phyloP scores from a whole-genome alignment of 2,113 vertebrate genomes.

The Bubo bubo region DNA sequence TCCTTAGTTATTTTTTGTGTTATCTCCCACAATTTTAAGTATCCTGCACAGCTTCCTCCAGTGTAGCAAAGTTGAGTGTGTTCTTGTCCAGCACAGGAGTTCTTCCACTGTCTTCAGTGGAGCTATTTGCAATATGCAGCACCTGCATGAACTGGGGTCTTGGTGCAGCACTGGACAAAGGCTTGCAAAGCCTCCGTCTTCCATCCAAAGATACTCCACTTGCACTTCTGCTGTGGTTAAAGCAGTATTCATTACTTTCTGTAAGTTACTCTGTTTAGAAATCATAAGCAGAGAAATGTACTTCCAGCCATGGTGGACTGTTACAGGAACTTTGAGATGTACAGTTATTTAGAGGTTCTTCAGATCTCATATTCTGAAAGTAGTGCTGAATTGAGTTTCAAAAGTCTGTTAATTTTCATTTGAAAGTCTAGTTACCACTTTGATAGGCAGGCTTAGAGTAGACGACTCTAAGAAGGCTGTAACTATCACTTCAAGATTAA shows the following conservation, averaged over 20 bases:
- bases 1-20: not conserved
- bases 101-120: not conserved
- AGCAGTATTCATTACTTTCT: not conserved
- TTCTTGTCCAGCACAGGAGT: not conserved
- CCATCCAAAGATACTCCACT: not conserved
- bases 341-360: not conserved
- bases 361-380: not conserved
- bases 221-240: not conserved
- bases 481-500: constrained; percentile 24
- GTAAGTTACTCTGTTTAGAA: not conserved
- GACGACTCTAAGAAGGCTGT: not conserved
- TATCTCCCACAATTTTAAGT: not conserved
- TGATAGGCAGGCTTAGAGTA: not conserved
- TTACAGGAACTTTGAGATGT: not conserved
- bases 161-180: not conserved
- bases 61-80: not conserved
- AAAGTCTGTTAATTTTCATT: not conserved
- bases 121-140: not conserved
- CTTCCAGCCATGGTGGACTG: not conserved
- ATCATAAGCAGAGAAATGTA: not conserved
- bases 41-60: not conserved
- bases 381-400: not conserved
- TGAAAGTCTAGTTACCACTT: constrained; percentile 16
- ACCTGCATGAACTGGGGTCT: not conserved
- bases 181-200: not conserved